These are phyloP conservation scores for Strix aluco DNA, from an alignment of 2,113 vertebrate species.

Conservation along the genomic window DNA sequence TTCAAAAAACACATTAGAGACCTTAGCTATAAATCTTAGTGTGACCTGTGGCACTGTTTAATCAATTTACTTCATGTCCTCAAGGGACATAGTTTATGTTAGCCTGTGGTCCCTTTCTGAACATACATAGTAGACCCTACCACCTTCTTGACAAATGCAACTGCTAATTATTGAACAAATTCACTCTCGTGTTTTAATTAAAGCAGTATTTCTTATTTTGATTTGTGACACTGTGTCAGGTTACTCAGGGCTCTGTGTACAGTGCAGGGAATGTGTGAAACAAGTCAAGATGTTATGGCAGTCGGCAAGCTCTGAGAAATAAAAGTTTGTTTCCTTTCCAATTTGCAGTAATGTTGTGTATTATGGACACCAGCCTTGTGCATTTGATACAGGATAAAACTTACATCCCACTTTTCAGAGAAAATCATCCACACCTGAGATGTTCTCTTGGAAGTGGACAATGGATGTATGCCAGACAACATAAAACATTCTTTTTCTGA, in stretches of 20 bases:
- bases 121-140: neutral
- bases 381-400: neutral
- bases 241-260: neutral
- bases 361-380: neutral
- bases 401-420: neutral
- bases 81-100: neutral
- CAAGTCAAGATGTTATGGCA: neutral
- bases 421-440: neutral
- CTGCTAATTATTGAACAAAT: conserved; percentile 33
- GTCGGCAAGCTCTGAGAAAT: neutral
- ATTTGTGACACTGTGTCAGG: neutral
- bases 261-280: neutral
- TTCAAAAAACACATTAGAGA: conserved; percentile 49
- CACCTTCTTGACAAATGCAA: neutral
- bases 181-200: conserved; percentile 6
- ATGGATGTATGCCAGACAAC: neutral
- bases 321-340: neutral
- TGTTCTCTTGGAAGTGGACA: neutral
- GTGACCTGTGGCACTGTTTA: neutral
- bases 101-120: neutral
- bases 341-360: neutral
- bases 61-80: conserved; percentile 12
- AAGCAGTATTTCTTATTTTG: conserved; percentile 33
- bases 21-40: conserved; percentile 26
- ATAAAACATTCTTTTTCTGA: neutral